Base-by-base conservation (phyloP, 1,140 invertebrate genomes). In the Branchinecta lindahli region DNA sequence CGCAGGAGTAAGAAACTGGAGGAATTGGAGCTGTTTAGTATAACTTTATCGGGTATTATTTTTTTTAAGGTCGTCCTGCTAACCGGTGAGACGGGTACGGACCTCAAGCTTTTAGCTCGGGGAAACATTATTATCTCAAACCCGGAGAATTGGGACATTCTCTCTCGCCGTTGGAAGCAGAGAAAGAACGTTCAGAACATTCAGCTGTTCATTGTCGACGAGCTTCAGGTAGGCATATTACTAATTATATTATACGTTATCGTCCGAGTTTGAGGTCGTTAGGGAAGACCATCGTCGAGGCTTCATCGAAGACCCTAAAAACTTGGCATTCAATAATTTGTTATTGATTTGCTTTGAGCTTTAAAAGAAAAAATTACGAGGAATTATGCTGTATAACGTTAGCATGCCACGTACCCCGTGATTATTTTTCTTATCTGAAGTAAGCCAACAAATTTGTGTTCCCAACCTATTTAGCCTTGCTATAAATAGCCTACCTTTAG, bases 121-220 rank as follows among this genome's bases (percentile, higher is more conserved):
- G 95, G 92, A 18, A 92, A 98, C 79, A 87, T 99, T 33, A 90
- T 99, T 8, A 88, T 99, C 69, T 91, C 91, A 15, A 98, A 95
- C 0, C 94, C 96, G 3, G 96, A 99, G 74, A 96, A 97, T 75
- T 99, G 97, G 97, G 96, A 99, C 80, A 91, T 99, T 8, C 80
- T 99, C 0, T 99, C 96, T 0, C 83, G 97, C 72, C 83, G 96
- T 72, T 99, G 97, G 97, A 99, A 99, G 77, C 94, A 98, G 75
- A 83, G 96, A 8, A 98, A 98, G 78, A 96, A 96, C 78, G 95
- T 99, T 0, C 96, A 99, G 77, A 96, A 94, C 75, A 87, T 99
- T 6, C 91, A 95, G 73, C 81, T 99, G 4, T 97, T 99, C 75
- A 96, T 99, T 72, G 92, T 95, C 33, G 97, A 99, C 80, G 96